Conservation (phyloP, 2,888 invertebrate genomes). For the Darwinula stevensoni region DNA sequence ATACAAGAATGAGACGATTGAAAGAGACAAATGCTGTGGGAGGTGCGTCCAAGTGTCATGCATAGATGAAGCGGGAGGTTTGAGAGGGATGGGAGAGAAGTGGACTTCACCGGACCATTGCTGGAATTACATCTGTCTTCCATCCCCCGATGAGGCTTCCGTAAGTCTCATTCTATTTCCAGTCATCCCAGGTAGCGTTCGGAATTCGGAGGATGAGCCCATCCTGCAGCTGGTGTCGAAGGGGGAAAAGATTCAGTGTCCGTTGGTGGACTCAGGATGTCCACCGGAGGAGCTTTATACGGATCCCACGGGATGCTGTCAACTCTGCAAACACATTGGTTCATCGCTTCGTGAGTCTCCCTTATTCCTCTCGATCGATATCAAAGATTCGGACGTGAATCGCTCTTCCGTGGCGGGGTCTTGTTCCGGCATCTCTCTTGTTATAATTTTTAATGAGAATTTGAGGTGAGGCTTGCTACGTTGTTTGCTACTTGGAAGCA, state of each 20-base stretch:
- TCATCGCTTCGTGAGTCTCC: slow-evolving; percentile 8
- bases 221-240: background rate
- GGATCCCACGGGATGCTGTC: slow-evolving; percentile 9
- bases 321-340: slow-evolving; percentile 9
- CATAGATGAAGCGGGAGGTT: slow-evolving; percentile 8
- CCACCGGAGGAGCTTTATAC: slow-evolving; percentile 8
- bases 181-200: too few species aligned
- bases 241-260: background rate
- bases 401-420: too few species aligned
- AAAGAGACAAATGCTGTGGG: slow-evolving; percentile 27
- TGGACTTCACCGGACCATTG: slow-evolving; percentile 25
- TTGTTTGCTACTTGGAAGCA: too few species aligned
- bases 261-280: slow-evolving; percentile 7
- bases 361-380: too few species aligned
- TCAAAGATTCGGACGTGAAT: too few species aligned
- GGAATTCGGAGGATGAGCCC: too few species aligned
- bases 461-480: too few species aligned
- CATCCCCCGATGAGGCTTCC: too few species aligned
- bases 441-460: too few species aligned
- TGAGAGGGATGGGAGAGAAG: slow-evolving; percentile 8
- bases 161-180: too few species aligned
- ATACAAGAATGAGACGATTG: too few species aligned
- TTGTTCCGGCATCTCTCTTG: too few species aligned
- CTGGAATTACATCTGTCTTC: slow-evolving; percentile 25
- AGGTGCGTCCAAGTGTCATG: slow-evolving; percentile 25